phyloP scores from a whole-genome alignment of 2,113 vertebrate genomes.

The Indicator maculatus region DNA sequence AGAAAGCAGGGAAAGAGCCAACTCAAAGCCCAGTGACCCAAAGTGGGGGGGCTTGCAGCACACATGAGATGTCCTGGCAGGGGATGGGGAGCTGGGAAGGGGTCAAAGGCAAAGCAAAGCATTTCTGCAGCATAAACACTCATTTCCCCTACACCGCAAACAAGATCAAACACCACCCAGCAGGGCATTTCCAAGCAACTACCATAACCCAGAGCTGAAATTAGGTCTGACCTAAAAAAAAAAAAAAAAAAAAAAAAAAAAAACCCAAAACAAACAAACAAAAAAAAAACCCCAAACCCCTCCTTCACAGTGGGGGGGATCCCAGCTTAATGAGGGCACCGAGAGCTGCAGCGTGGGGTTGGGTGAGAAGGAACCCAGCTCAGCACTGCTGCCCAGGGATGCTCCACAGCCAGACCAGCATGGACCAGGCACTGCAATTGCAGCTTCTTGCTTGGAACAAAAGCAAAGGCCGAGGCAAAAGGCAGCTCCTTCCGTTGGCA shows the following conservation, averaged over 20 bases:
- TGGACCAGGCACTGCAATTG: not conserved
- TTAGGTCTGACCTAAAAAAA: not conserved
- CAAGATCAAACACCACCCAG: not conserved
- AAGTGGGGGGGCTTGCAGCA: not conserved
- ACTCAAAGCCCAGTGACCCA: not conserved
- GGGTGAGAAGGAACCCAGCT: not conserved
- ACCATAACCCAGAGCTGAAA: fast-evolving
- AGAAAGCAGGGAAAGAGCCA: not conserved
- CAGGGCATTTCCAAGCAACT: not conserved
- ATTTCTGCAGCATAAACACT: not conserved
- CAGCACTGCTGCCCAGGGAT: not conserved
- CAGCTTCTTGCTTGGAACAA: not conserved
- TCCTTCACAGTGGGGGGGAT: not conserved
- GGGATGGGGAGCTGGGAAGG: not conserved
- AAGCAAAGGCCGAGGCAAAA: not conserved
- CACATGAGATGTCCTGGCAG: fast-evolving
- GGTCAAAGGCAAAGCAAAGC: not conserved
- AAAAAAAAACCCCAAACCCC: no score
- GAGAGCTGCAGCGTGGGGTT: fast-evolving
- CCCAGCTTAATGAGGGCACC: fast-evolving
- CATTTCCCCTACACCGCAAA: conserved; percentile 15
- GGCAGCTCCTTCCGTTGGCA: not conserved
- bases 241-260: not conserved
- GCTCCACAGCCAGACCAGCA: not conserved
- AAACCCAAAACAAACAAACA: no score